Evolutionary conservation across 2,888 invertebrate genomes (phyloP), one percentile per base, ranked within the genome.

Genomic region (Pandemis heparana): DNA sequence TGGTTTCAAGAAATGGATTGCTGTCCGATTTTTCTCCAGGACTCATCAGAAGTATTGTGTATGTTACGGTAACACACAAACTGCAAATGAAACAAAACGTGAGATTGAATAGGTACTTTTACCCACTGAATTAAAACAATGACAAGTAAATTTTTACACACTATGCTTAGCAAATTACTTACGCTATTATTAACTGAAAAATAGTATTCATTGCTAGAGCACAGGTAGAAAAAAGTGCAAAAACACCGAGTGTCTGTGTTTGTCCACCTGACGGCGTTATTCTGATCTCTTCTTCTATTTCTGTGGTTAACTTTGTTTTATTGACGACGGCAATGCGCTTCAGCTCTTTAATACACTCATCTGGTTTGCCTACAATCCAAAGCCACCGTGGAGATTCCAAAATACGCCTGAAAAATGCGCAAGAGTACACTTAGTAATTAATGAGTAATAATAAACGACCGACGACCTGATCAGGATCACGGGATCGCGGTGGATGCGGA

Each of bases 311-410:
- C 66, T 81, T 82, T 12, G 87, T 94, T 12, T 94, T 92, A 86
- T 96, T 96, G 38, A 85, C 83, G 84, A 89, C 90, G 18, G 95
- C 95, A 75, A 96, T 96, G 79, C 87, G 87, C 81, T 94, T 91
- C 72, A 96, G 85, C 81, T 92, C 89, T 62, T 85, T 86, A 61
- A 95, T 79, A 77, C 95, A 95, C 75, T 89, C 86, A 78, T 89
- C 86, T 60, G 90, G 88, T 76, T 93, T 93, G 56, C 94, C 94
- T 81, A 93, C 92, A 76, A 94, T 92, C 85, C 95, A 95, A 78
- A 96, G 90, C 96, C 96, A 96, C 75, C 96, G 92, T 4, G 96
- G 96, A 61, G 96, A 96, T 89, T 96, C 96, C 76, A 96, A 95
- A 82, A 96, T 89, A 80, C 92, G 94, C 86, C 96, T 96, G 80